Percentiles rank a stretch among this genome's conserved stretches.
Evolutionary conservation across 1,140 invertebrate species (phyloP).

Genomic region (Drosophila asahinai): DNA sequence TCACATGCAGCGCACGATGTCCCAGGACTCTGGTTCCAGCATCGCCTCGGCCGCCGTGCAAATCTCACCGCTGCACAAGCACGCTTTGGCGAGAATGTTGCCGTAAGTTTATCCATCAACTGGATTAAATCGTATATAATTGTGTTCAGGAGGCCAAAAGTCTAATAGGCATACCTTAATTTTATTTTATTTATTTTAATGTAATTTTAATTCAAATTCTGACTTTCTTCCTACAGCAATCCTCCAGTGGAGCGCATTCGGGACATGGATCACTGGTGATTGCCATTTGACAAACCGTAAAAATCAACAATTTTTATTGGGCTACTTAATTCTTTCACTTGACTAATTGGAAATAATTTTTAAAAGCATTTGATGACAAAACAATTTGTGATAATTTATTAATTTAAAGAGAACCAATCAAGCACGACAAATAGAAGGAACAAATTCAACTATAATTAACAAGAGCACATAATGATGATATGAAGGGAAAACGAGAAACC

Average conservation of each 20-base stretch:
- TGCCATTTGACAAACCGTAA: slow-evolving; percentile 55
- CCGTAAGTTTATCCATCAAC: slow-evolving; percentile 63
- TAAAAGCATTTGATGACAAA: slow-evolving; percentile 54
- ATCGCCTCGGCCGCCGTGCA: slow-evolving; percentile 83
- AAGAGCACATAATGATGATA: slow-evolving; percentile 49
- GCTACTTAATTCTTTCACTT: slow-evolving; percentile 37
- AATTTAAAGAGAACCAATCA: slow-evolving; percentile 57
- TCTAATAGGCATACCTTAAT: no score
- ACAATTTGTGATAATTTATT: slow-evolving; percentile 81
- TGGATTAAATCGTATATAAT: neutral
- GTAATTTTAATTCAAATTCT: neutral
- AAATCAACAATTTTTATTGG: slow-evolving; percentile 36
- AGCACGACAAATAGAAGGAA: slow-evolving; percentile 33
- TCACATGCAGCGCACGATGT: slow-evolving; percentile 78
- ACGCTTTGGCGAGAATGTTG: slow-evolving; percentile 81
- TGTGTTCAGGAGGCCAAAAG: no score
- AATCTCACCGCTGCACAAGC: slow-evolving; percentile 80
- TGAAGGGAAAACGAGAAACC: slow-evolving; percentile 35
- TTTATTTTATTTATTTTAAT: no score
- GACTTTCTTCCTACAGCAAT: slow-evolving; percentile 47
- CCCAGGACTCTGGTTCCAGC: slow-evolving; percentile 85
- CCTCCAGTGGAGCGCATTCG: slow-evolving; percentile 80
- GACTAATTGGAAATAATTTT: slow-evolving; percentile 48
- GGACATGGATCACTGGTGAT: slow-evolving; percentile 84
- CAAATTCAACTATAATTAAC: slow-evolving; percentile 50